Percentiles rank a stretch among this genome's conserved stretches.
These are phyloP conservation scores for Eupithecia insigniata DNA, from an alignment of 2,888 invertebrate genomes.

Conservation along the genomic window DNA sequence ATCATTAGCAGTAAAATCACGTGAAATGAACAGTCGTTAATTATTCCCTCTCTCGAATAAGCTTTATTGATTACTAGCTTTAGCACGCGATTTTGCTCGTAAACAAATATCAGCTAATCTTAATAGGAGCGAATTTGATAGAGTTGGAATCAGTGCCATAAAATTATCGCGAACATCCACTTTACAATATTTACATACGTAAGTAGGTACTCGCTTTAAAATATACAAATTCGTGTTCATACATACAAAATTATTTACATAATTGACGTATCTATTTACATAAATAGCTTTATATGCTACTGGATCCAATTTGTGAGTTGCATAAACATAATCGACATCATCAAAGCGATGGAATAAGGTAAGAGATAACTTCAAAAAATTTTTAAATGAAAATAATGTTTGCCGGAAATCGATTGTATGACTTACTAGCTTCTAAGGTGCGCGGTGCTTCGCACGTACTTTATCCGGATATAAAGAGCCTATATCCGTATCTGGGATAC, in stretches of 20 bases:
- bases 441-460: too few relatives aligned
- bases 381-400: neutral
- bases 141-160: neutral
- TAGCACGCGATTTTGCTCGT: neutral
- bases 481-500: too few relatives aligned
- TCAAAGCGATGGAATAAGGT: neutral
- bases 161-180: neutral
- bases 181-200: conserved; percentile 1
- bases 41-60: neutral
- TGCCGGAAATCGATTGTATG: neutral
- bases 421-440: too few relatives aligned
- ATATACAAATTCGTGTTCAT: neutral
- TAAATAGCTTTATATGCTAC: neutral
- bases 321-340: neutral
- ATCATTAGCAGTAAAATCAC: neutral
- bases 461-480: too few relatives aligned
- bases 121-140: neutral
- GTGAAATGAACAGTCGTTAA: neutral
- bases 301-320: neutral
- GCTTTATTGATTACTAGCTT: neutral
- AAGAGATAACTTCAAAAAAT: neutral
- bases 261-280: neutral
- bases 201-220: conserved; percentile 2
- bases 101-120: neutral
- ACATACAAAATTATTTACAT: conserved; percentile 2